A percentile compares a stretch with the other conserved stretches of the same genome.
Evolutionary conservation across 1,140 invertebrate species (phyloP).

Genomic region (Pinna nobilis): DNA sequence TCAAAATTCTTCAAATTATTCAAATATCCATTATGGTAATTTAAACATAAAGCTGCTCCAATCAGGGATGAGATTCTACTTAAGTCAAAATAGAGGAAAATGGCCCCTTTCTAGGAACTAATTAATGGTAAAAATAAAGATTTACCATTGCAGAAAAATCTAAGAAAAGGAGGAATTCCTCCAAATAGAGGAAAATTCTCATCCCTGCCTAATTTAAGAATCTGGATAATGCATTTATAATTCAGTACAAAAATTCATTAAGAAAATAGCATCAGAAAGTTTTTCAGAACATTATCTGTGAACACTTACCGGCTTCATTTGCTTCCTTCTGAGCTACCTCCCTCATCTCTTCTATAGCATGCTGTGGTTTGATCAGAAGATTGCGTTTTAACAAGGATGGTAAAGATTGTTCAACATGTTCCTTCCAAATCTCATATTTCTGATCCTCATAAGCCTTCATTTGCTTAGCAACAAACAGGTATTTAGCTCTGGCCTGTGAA

Average conservation of each 20-base stretch:
- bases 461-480: slow-evolving; percentile 83
- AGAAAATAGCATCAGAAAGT: too few relatives aligned
- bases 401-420: slow-evolving; percentile 67
- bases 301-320: slow-evolving; percentile 23
- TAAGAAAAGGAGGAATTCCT: too few relatives aligned
- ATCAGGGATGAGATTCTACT: too few relatives aligned
- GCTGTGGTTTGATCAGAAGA: slow-evolving; percentile 65
- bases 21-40: too few relatives aligned
- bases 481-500: slow-evolving; percentile 83
- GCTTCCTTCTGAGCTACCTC: slow-evolving; percentile 15
- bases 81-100: too few relatives aligned
- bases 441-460: slow-evolving; percentile 86
- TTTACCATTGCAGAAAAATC: not conserved
- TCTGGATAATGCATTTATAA: not conserved
- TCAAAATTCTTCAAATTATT: too few relatives aligned
- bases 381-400: slow-evolving; percentile 71
- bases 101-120: too few relatives aligned
- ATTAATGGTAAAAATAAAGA: too few relatives aligned
- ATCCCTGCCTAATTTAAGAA: too few relatives aligned
- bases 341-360: slow-evolving; percentile 32
- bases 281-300: not conserved
- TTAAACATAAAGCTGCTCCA: too few relatives aligned
- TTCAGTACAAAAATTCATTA: not conserved
- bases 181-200: too few relatives aligned
- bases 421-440: slow-evolving; percentile 71